Evolutionary conservation across 2,888 invertebrate genomes (phyloP).

Genomic region (Tenthredo livida): DNA sequence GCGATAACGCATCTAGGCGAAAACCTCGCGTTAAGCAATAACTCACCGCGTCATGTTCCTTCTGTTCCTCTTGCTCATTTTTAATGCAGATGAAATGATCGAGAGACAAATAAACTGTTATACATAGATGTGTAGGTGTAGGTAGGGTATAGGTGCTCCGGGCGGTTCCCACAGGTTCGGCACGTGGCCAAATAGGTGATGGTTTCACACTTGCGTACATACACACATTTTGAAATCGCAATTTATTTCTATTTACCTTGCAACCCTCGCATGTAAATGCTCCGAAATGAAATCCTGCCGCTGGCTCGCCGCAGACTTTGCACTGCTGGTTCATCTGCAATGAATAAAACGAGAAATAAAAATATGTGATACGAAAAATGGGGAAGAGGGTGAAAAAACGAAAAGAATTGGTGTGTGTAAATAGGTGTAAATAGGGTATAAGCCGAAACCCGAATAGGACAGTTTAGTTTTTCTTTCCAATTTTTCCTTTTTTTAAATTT

Average conservation of each 20-base stretch:
- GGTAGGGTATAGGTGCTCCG: not conserved
- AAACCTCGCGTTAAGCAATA: not conserved
- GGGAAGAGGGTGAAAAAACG: constrained; percentile 12
- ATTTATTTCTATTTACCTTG: constrained; percentile 69
- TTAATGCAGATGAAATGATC: constrained; percentile 9
- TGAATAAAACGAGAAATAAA: constrained; percentile 57
- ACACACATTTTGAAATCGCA: not conserved
- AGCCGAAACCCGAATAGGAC: not conserved
- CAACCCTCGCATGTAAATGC: constrained; percentile 77
- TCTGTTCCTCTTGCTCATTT: not conserved
- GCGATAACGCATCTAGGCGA: no score
- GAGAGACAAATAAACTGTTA: constrained; percentile 28
- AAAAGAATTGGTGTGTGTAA: no score
- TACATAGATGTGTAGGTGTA: not conserved
- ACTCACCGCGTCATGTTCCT: not conserved
- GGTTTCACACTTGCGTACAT: not conserved
- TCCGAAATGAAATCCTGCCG: constrained; percentile 76
- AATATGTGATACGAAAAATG: constrained; percentile 22
- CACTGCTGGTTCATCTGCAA: constrained; percentile 78
- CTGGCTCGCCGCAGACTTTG: constrained; percentile 76
- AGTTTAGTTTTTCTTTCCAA: not conserved
- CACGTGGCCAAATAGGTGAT: not conserved
- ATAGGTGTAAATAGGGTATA: no score
- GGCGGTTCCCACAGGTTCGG: constrained; percentile 34
- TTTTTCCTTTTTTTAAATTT: not conserved